Evolutionary conservation across 1,140 invertebrate genomes (phyloP).

Genomic region (Drosophila nigromelanica): DNA sequence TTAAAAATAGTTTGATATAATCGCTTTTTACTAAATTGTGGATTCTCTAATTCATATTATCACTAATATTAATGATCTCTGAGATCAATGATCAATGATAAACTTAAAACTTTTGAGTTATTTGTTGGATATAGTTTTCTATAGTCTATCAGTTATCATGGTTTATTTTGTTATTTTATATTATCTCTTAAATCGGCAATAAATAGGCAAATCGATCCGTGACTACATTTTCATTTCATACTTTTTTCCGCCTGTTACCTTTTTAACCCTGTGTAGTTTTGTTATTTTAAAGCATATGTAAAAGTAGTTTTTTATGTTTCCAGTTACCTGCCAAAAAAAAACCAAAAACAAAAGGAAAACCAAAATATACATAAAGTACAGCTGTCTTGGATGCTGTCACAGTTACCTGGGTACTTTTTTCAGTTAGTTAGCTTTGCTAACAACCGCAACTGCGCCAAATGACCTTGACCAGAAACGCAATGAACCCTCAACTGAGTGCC

Average conservation of each 20-base stretch:
- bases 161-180: too few relatives aligned
- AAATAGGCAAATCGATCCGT: too few relatives aligned
- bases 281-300: not conserved
- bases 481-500: constrained; percentile 53
- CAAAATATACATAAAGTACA: constrained; percentile 7
- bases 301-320: not conserved
- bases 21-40: too few relatives aligned
- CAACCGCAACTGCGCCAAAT: constrained; percentile 41
- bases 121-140: too few relatives aligned
- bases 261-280: not conserved
- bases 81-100: too few relatives aligned
- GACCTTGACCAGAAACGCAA: constrained; percentile 75
- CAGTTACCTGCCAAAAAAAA: constrained; percentile 9
- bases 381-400: constrained; percentile 5
- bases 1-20: too few relatives aligned
- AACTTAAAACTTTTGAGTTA: too few relatives aligned
- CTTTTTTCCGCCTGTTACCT: not conserved
- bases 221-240: not conserved
- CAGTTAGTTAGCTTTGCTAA: constrained; percentile 51
- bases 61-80: too few relatives aligned
- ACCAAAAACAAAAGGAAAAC: not conserved
- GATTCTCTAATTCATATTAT: too few relatives aligned
- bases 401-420: constrained; percentile 50
- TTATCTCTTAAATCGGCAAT: too few relatives aligned
- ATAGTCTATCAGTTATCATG: too few relatives aligned